Evolutionary conservation across 2,113 vertebrate genomes (phyloP).

Genomic region (Forbesichthys agassizii): DNA sequence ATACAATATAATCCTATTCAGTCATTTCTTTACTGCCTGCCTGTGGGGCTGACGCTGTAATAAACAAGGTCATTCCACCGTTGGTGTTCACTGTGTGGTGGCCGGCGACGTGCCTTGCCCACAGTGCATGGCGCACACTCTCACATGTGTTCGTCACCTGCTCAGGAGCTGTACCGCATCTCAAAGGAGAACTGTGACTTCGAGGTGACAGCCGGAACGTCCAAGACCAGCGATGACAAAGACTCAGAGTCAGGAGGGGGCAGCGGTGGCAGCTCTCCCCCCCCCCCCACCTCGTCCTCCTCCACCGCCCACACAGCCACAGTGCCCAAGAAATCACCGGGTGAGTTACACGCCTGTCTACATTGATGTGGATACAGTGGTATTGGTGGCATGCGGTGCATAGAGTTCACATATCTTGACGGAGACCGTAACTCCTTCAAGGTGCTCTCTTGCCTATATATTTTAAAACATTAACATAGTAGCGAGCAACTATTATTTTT

Average conservation of each 20-base stretch:
- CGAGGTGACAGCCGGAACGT: slow-evolving; percentile 72
- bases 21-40: too few relatives aligned
- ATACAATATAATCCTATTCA: too few relatives aligned
- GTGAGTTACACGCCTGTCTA: slow-evolving; percentile 49
- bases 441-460: too few relatives aligned
- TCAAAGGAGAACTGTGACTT: slow-evolving; percentile 92
- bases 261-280: slow-evolving; percentile 79
- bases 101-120: slow-evolving; percentile 6
- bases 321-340: slow-evolving; percentile 53
- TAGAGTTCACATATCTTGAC: too few relatives aligned
- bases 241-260: slow-evolving; percentile 82
- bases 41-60: slow-evolving; percentile 8
- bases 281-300: slow-evolving; percentile 59
- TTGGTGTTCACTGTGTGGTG: neutral
- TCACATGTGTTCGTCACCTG: slow-evolving; percentile 10
- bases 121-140: neutral
- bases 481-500: too few relatives aligned
- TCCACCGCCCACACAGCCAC: slow-evolving; percentile 52
- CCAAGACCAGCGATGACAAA: slow-evolving; percentile 77
- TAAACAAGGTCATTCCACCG: slow-evolving; percentile 7
- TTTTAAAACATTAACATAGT: too few relatives aligned
- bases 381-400: too few relatives aligned
- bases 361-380: too few relatives aligned
- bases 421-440: too few relatives aligned
- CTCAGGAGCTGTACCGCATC: slow-evolving; percentile 89